Conservation (phyloP, 1,140 invertebrate genomes). For the Caenorhabditis brenneri region DNA sequence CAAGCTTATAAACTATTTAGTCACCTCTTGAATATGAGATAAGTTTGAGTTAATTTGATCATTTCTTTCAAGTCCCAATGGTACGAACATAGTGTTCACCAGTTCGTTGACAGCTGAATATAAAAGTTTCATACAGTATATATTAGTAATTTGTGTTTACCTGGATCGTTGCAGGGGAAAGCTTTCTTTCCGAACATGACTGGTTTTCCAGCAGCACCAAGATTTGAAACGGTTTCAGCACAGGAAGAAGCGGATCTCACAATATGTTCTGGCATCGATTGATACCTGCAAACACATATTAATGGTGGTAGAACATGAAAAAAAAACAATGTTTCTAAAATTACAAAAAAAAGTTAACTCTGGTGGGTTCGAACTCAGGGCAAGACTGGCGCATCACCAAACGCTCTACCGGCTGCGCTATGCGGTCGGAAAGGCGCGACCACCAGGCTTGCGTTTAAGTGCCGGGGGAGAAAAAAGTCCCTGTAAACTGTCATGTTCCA, state of each 20-base stretch:
- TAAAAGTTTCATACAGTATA: not conserved
- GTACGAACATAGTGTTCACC: slow-evolving; percentile 6
- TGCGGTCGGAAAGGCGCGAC: too few species aligned
- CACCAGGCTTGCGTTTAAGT: too few species aligned
- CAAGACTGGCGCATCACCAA: too few species aligned
- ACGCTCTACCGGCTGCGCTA: too few species aligned
- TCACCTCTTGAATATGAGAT: not conserved
- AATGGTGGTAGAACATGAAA: too few species aligned
- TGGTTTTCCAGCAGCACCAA: not conserved
- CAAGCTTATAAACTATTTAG: not conserved
- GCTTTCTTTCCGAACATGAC: not conserved
- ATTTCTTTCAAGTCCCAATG: not conserved
- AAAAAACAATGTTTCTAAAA: too few species aligned
- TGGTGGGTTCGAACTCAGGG: too few species aligned
- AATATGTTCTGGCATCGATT: not conserved
- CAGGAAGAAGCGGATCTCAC: not conserved
- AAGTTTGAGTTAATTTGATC: not conserved
- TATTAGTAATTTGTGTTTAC: not conserved
- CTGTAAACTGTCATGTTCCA: too few species aligned
- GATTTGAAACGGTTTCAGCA: not conserved
- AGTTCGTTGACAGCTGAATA: not conserved
- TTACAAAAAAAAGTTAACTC: too few species aligned
- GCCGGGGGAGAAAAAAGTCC: too few species aligned
- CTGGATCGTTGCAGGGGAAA: not conserved
- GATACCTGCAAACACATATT: slow-evolving; percentile 13